phyloP scores from a whole-genome alignment of 2,888 invertebrate species.

The Argyresthia albistria region DNA sequence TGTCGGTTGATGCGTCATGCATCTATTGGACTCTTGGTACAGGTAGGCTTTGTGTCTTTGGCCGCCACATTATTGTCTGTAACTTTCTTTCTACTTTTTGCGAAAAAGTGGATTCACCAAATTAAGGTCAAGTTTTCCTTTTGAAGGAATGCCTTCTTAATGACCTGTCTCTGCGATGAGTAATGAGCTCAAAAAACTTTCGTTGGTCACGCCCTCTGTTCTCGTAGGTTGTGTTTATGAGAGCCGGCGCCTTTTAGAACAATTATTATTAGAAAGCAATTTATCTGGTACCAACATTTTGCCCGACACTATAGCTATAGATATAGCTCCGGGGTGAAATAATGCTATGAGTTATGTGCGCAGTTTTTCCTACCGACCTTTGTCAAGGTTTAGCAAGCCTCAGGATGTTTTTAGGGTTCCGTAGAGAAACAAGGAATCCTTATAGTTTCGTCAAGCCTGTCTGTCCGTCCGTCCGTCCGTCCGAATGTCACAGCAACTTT shows the following conservation, averaged over 20 bases:
- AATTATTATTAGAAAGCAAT: conserved; percentile 26
- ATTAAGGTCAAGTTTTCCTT: conserved; percentile 18
- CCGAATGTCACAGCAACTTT: too few relatives aligned
- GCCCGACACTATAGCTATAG: neutral
- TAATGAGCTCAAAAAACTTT: conserved; percentile 17
- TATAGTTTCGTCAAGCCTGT: too few relatives aligned
- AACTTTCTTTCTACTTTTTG: neutral
- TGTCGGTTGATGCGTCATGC: too few relatives aligned
- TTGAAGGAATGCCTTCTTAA: conserved; percentile 24
- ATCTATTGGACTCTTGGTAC: too few relatives aligned
- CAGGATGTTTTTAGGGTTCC: too few relatives aligned
- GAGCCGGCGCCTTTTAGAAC: conserved; percentile 2
- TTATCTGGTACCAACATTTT: conserved; percentile 13
- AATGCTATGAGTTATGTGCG: neutral
- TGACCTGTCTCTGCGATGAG: conserved; percentile 23
- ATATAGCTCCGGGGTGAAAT: neutral
- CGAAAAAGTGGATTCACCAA: conserved; percentile 7
- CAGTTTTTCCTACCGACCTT: too few relatives aligned
- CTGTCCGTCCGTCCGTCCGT: too few relatives aligned
- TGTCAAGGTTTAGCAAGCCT: too few relatives aligned
- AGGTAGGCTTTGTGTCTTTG: neutral
- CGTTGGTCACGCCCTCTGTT: conserved; percentile 15
- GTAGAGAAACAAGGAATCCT: too few relatives aligned
- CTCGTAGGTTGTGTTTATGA: conserved; percentile 2
- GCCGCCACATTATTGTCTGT: neutral